Conservation (phyloP, 2,888 invertebrate genomes). For the Tinea trinotella region DNA sequence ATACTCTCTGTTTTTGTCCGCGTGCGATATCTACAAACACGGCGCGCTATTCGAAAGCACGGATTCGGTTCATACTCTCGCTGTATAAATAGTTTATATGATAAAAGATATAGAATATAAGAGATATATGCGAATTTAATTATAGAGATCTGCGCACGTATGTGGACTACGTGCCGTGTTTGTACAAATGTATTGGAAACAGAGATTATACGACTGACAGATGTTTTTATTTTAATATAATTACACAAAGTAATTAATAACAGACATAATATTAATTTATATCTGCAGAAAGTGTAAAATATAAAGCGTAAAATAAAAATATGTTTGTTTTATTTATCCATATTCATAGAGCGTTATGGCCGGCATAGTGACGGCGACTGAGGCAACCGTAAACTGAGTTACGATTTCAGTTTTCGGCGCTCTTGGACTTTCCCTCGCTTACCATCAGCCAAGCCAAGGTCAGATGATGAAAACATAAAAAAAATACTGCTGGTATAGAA, state of each 20-base stretch:
- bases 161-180: background rate
- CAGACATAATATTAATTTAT: conserved; percentile 17
- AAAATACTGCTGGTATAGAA: too few species aligned
- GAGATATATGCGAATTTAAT: conserved; percentile 15
- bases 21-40: conserved; percentile 4
- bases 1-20: conserved; percentile 1
- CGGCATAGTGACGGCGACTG: too few species aligned
- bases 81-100: conserved; percentile 12
- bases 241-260: conserved; percentile 16
- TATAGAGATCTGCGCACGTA: conserved; percentile 12
- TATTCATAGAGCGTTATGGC: background rate
- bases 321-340: background rate
- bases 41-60: background rate
- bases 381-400: too few species aligned
- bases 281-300: conserved; percentile 15
- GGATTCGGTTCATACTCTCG: background rate
- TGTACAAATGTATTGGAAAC: conserved; percentile 8
- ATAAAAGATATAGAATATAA: conserved; percentile 11
- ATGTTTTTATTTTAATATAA: conserved; percentile 9
- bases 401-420: too few species aligned
- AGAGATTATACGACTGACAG: conserved; percentile 9
- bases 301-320: conserved; percentile 13
- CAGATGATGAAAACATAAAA: too few species aligned
- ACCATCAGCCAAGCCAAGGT: too few species aligned
- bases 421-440: too few species aligned